Conservation (phyloP, 1,140 invertebrate species). For the Pseudomyrmex concolor region DNA sequence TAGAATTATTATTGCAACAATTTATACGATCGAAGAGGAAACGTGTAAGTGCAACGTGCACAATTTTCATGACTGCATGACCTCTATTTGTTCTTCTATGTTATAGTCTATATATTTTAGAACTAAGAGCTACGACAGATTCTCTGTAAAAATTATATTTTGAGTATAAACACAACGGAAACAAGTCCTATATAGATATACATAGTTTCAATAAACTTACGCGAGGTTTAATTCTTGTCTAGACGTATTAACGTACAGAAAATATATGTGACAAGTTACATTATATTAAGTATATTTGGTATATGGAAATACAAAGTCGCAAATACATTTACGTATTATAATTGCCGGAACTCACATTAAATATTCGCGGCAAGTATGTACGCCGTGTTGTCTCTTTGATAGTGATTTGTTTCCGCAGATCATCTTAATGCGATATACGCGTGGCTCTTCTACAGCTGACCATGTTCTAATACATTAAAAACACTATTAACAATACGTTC, state of each 20-base stretch:
- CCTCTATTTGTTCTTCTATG: neutral
- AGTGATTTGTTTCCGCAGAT: slow-evolving; percentile 48
- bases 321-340: slow-evolving; percentile 19
- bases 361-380: slow-evolving; percentile 25
- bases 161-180: slow-evolving; percentile 29
- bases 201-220: neutral
- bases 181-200: slow-evolving; percentile 22
- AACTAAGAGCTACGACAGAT: slow-evolving; percentile 18
- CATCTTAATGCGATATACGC: slow-evolving; percentile 63
- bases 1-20: slow-evolving; percentile 73
- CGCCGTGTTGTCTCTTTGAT: slow-evolving; percentile 33
- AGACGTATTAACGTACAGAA: neutral
- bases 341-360: slow-evolving; percentile 23
- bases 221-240: neutral
- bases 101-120: slow-evolving; percentile 20
- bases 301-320: slow-evolving; percentile 12
- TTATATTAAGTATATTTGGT: neutral
- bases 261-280: neutral
- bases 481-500: slow-evolving; percentile 79
- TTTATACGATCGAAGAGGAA: slow-evolving; percentile 63
- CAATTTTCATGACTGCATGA: slow-evolving; percentile 14
- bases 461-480: slow-evolving; percentile 78
- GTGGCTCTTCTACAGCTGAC: slow-evolving; percentile 81
- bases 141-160: slow-evolving; percentile 38
- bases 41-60: slow-evolving; percentile 56